A percentile compares a stretch with the other conserved stretches of the same genome.
These are phyloP conservation scores for Muscina levida DNA, from an alignment of 2,888 invertebrate genomes.

Conservation along the genomic window DNA sequence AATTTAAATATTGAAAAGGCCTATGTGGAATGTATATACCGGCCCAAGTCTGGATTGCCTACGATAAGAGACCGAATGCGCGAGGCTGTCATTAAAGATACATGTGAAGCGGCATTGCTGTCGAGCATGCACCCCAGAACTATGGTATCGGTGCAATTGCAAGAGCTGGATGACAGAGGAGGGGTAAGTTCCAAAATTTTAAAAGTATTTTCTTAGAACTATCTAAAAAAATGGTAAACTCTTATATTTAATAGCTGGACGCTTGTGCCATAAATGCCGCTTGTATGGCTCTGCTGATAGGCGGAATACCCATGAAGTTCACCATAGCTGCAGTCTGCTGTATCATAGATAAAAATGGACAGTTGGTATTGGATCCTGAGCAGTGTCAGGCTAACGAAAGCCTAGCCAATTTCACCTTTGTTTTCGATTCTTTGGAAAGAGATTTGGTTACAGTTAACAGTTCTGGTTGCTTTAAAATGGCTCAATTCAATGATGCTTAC, in stretches of 20 bases:
- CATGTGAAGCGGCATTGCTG: slow-evolving; percentile 87
- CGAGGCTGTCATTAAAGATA: slow-evolving; percentile 88
- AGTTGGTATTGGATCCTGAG: slow-evolving; percentile 85
- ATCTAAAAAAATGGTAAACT: no score
- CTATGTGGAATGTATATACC: slow-evolving; percentile 87
- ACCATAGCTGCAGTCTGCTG: slow-evolving; percentile 90
- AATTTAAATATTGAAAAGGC: slow-evolving; percentile 90
- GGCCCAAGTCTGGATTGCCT: slow-evolving; percentile 88
- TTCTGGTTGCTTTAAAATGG: slow-evolving; percentile 85
- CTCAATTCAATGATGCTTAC: slow-evolving; percentile 85
- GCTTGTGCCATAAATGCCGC: slow-evolving; percentile 91
- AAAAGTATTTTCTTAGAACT: no score
- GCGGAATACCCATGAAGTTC: slow-evolving; percentile 91
- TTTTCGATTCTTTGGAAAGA: slow-evolving; percentile 85
- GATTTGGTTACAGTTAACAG: slow-evolving; percentile 85
- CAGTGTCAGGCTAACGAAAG: slow-evolving; percentile 81
- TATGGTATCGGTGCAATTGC: slow-evolving; percentile 88
- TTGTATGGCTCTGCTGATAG: slow-evolving; percentile 90
- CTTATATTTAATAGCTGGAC: slow-evolving; percentile 82
- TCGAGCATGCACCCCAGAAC: slow-evolving; percentile 89
- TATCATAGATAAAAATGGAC: slow-evolving; percentile 83
- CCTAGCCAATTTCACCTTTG: slow-evolving; percentile 85
- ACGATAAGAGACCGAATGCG: slow-evolving; percentile 86
- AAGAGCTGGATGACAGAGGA: slow-evolving; percentile 92
- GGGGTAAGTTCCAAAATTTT: slow-evolving; percentile 83